Evolutionary conservation across 1,140 invertebrate species (phyloP), one percentile per base, ranked within the genome.

Genomic region (Drosophila varians): DNA sequence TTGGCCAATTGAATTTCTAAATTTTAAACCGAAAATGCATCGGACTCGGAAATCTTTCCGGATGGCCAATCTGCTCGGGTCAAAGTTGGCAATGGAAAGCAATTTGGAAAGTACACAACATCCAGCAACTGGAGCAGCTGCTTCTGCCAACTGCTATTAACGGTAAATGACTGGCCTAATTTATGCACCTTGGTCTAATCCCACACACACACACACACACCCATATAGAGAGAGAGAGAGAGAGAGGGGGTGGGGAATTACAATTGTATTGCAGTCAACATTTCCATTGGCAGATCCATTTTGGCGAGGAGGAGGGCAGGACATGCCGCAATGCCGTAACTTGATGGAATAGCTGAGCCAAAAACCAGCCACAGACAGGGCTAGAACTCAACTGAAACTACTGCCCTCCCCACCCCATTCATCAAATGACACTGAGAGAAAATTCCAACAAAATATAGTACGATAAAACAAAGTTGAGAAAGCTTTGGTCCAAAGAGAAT

Each of bases 251-350:
- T 42, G 9, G 19, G 19, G 12, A 57, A 66, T 66, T 66, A 71
- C 68, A 71, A 57, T 57, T 45, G 74, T 36, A 75, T 60, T 70
- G 47, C 64, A 49, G 55, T 69, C 68, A 73, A 71, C 64, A 73
- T 52, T 58, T 74, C 60, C 70, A 61, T 62, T 76, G 45, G 58
- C 62, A 72, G 49, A 53, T 74, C 45, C 58, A 46, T 62, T 54
- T 60, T 53, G 45, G 16, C 7, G 23, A 23, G 26, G 31, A 49
- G n/a, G 21, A 46, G 19, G 14, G 58, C 56, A 2, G 21, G 45
- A 58, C 75, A 86, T 72, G 79, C 64, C 79, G 79, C 79, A 84
- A 80, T 76, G 80, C 80, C 80, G 79, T 80, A 84, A 84, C 80
- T 84, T 84, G 80, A 84, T 86, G 79, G 74, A 84, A 84, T 79